A percentile compares a stretch with the other conserved stretches of the same genome.
phyloP scores from a whole-genome alignment of 2,113 vertebrate species.

The Bettongia penicillata region DNA sequence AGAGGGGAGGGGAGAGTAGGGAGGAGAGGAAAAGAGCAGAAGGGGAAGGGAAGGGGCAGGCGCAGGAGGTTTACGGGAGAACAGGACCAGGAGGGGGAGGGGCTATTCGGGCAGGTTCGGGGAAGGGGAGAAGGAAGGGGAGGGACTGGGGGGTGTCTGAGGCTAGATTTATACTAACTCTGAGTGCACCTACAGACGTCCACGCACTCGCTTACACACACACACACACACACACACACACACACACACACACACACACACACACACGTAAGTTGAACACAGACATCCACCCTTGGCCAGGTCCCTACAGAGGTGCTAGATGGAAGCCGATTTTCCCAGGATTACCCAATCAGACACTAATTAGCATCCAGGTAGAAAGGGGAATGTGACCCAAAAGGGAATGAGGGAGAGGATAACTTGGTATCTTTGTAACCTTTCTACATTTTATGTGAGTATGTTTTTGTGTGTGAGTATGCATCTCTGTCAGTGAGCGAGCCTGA shows the following conservation, averaged over 20 bases:
- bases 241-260: background rate
- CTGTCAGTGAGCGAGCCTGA: background rate
- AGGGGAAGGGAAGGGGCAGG: background rate
- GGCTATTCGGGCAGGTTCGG: background rate
- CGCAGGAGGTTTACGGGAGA: background rate
- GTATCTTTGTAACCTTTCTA: background rate
- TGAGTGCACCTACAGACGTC: background rate
- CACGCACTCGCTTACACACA: background rate
- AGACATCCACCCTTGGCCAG: background rate
- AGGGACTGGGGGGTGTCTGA: background rate
- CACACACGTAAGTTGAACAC: background rate
- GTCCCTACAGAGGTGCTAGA: background rate
- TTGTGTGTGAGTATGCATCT: background rate
- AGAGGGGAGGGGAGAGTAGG: background rate
- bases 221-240: background rate
- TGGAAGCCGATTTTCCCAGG: background rate
- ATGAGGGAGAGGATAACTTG: background rate
- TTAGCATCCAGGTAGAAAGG: background rate
- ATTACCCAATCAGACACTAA: background rate
- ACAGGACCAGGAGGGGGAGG: background rate
- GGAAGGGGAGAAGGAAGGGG: background rate
- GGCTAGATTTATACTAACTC: background rate
- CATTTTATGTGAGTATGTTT: background rate
- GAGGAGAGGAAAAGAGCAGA: constrained; percentile 1
- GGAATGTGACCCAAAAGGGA: background rate